These are phyloP conservation scores for Pheucticus melanocephalus DNA, from an alignment of 2,113 vertebrate genomes.

Conservation along the genomic window DNA sequence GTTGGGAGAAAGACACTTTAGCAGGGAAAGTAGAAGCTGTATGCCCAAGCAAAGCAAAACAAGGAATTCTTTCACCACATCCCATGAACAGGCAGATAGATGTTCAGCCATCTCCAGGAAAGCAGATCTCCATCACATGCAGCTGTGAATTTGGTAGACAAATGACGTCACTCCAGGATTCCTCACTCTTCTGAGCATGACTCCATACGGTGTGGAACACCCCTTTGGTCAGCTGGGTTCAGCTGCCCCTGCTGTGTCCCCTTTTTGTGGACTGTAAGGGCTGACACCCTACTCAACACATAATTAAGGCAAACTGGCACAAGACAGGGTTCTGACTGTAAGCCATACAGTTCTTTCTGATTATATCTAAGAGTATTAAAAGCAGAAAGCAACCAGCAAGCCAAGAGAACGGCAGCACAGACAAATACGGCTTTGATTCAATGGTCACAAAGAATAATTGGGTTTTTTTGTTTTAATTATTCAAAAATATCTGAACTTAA, in stretches of 20 bases:
- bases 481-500: not conserved
- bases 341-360: not conserved
- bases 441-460: not conserved
- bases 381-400: not conserved
- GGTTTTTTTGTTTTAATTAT: not conserved
- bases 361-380: not conserved
- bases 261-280: not conserved
- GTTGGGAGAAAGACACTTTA: not conserved
- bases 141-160: not conserved
- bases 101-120: not conserved
- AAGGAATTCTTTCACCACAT: not conserved
- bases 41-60: not conserved
- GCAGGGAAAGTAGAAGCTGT: not conserved
- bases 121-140: accelerated
- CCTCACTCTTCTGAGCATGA: not conserved
- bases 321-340: not conserved
- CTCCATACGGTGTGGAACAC: not conserved
- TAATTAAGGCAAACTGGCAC: not conserved
- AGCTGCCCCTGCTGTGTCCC: not conserved
- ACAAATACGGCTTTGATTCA: not conserved
- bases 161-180: accelerated
- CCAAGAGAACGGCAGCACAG: not conserved
- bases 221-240: not conserved
- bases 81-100: too few relatives aligned
- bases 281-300: not conserved